Conservation (phyloP, 2,888 invertebrate species). For the Ophion costatus region DNA sequence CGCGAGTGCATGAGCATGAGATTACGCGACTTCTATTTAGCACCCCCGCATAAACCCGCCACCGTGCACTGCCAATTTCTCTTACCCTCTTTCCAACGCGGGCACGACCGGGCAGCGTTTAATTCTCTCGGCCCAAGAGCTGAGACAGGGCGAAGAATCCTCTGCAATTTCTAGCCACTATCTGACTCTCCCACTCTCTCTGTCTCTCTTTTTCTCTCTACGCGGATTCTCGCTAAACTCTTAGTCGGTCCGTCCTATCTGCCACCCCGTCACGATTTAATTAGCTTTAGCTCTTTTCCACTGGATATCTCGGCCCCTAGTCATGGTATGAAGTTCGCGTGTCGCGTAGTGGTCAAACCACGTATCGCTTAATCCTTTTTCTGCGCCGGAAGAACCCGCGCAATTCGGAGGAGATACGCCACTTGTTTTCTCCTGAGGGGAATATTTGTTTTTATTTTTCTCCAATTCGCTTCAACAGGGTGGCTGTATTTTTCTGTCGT, state of each 20-base stretch:
- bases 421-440: conserved; percentile 5
- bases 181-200: conserved; percentile 47
- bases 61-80: conserved; percentile 54
- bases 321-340: conserved; percentile 28
- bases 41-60: conserved; percentile 37
- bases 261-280: conserved; percentile 72
- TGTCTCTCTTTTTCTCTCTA: conserved; percentile 69
- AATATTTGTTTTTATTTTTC: not conserved
- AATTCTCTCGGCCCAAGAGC: conserved; percentile 67
- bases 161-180: conserved; percentile 72
- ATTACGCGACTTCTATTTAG: conserved; percentile 49
- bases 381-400: not conserved
- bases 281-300: conserved; percentile 68
- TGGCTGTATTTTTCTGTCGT: not conserved
- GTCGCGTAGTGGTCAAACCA: conserved; percentile 23
- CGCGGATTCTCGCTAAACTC: conserved; percentile 63
- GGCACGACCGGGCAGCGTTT: conserved; percentile 61
- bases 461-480: not conserved
- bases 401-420: conserved; percentile 9
- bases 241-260: conserved; percentile 55
- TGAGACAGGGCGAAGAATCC: conserved; percentile 68
- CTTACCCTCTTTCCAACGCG: conserved; percentile 47
- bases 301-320: not conserved
- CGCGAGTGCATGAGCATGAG: conserved; percentile 46
- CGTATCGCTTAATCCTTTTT: conserved; percentile 43